A percentile compares a stretch with the other conserved stretches of the same genome.
These are phyloP conservation scores for Hydropsyche betteni DNA, from an alignment of 2,888 invertebrate species.

Conservation along the genomic window DNA sequence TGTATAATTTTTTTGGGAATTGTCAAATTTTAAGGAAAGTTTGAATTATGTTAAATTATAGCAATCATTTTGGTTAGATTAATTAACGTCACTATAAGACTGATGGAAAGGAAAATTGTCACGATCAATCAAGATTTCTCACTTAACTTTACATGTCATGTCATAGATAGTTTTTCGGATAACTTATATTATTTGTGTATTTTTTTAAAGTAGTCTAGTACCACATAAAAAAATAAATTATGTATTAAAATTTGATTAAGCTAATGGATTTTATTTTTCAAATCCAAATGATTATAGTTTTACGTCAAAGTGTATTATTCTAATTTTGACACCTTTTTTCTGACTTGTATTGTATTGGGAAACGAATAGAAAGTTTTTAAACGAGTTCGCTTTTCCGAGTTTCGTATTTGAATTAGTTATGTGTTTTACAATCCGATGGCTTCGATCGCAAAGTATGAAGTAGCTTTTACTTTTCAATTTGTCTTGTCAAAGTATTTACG, in stretches of 20 bases:
- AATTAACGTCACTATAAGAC: conserved; percentile 17
- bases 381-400: background rate
- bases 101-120: conserved; percentile 18
- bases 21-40: no score
- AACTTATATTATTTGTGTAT: no score
- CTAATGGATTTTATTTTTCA: no score
- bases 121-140: conserved; percentile 21
- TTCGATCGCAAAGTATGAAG: conserved; percentile 28
- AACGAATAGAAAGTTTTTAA: conserved; percentile 2
- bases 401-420: conserved; percentile 20
- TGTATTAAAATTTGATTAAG: no score
- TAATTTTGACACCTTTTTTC: no score
- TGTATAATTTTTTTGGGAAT: no score
- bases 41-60: background rate
- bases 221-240: no score
- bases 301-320: no score
- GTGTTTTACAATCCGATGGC: conserved; percentile 16
- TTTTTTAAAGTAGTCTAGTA: no score
- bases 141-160: background rate
- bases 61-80: background rate
- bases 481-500: conserved; percentile 23
- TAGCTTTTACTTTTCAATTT: conserved; percentile 31
- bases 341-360: no score
- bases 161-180: background rate
- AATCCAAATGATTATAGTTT: no score